A percentile compares a stretch with the other conserved stretches of the same genome.
phyloP scores from a whole-genome alignment of 1,140 invertebrate species.

The Adelges cooleyi region DNA sequence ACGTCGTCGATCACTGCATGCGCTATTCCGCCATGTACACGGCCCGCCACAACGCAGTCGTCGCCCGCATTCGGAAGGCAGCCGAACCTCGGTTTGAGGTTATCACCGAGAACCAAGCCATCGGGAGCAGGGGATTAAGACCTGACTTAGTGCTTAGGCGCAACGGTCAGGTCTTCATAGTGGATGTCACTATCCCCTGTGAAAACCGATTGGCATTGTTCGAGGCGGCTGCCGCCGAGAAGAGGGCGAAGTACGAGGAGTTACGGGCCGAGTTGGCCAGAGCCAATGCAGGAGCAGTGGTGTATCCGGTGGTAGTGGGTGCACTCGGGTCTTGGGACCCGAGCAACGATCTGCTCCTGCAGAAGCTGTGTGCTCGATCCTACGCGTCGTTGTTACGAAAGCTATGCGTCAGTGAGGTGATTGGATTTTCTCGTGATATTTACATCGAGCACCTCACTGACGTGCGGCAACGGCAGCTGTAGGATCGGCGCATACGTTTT shows the following conservation, averaged over 20 bases:
- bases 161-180: neutral
- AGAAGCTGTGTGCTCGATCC: neutral
- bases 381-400: neutral
- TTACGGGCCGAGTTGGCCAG: neutral
- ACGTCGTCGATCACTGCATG: no score
- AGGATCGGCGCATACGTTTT: neutral
- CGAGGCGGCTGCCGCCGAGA: no score
- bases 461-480: neutral
- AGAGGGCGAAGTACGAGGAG: no score
- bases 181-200: neutral
- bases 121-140: neutral
- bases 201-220: neutral
- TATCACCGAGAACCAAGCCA: neutral
- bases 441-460: no score
- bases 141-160: no score
- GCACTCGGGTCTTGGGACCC: no score
- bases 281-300: neutral
- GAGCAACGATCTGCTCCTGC: no score
- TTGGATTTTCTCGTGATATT: no score
- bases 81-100: neutral
- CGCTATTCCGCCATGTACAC: no score
- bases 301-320: neutral
- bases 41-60: neutral
- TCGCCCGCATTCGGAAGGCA: neutral
- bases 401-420: neutral